Evolutionary conservation across 2,888 invertebrate genomes (phyloP), one percentile per base, ranked within the genome.

Genomic region (Protula sp.): DNA sequence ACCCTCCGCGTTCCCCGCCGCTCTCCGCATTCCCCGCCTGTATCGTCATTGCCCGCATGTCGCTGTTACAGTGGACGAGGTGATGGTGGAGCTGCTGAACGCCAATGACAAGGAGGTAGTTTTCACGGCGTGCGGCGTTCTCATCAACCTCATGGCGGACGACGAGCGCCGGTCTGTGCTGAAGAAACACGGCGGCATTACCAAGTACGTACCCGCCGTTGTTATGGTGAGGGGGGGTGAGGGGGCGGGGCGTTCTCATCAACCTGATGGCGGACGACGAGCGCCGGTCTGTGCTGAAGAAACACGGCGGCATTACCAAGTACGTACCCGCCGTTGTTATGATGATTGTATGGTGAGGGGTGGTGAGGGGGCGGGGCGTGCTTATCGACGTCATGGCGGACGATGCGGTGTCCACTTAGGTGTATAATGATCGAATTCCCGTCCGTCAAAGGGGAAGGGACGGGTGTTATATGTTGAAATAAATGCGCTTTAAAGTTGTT

Each of bases 171-270:
- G 82, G 58, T 62, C 68, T 1, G 61, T 74, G 9, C 72, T 82
- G 30, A 75, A 75, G 60, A 66, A 70, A 30, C 76, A 79, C 62
- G 76, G 76, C 22, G 82, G 82, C n/a, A 74, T 82, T 55, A 69
- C 70, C 60, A 82, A 80, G 81, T 82, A 71, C 67, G 66, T 62
- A n/a, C 19, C 5, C n/a, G n/a, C n/a, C n/a, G n/a, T n/a, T n/a
- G n/a, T n/a, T n/a, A n/a, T n/a, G n/a, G n/a, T n/a, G n/a, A 68
- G 84, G 90, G 22, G 85, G 90, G 0, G 88, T 88, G 74, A 88
- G 90, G 3, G 87, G 89, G 1, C 88, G 89, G 59, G 92, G 92
- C 1, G 89, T 92, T 47, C 84, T 92, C 55, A 90, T 92, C 26
- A 92, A 92, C 83, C 85, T 92, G 71, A 86, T 82, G 81, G 76